These are phyloP conservation scores for Sebastes minor DNA, from an alignment of 2,797 vertebrate genomes.

Conservation along the genomic window DNA sequence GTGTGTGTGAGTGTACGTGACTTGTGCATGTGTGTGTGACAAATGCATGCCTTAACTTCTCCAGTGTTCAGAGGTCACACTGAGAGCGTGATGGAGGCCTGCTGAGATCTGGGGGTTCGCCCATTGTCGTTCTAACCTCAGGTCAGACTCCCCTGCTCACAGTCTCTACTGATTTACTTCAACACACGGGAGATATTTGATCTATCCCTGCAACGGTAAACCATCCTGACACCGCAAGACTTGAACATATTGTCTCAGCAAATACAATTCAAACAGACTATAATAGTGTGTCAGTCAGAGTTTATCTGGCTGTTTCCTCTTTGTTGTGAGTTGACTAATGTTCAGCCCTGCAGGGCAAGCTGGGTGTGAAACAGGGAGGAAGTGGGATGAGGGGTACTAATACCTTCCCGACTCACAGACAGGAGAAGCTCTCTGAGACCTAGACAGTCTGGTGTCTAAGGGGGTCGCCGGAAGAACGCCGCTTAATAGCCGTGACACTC, in stretches of 20 bases:
- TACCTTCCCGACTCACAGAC: constrained; percentile 36
- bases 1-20: constrained; percentile 26
- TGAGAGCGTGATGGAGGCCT: constrained; percentile 53
- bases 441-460: constrained; percentile 37
- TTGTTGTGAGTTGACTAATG: constrained; percentile 58
- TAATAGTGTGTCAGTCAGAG: constrained; percentile 54
- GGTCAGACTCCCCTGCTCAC: constrained; percentile 50
- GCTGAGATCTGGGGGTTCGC: constrained; percentile 59
- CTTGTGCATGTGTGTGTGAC: constrained; percentile 38
- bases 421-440: constrained; percentile 26
- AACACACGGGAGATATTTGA: constrained; percentile 67
- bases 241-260: constrained; percentile 53
- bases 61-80: constrained; percentile 50
- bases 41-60: constrained; percentile 40
- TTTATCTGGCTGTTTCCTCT: constrained; percentile 59
- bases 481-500: constrained; percentile 22
- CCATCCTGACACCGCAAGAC: constrained; percentile 58
- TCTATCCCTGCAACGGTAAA: constrained; percentile 62
- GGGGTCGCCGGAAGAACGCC: constrained; percentile 12
- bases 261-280: constrained; percentile 40
- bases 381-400: constrained; percentile 31
- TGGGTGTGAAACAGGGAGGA: constrained; percentile 51
- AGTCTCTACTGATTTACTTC: constrained; percentile 67
- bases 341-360: constrained; percentile 52
- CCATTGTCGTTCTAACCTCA: constrained; percentile 67